These are phyloP conservation scores for Danionella cerebrum DNA, from an alignment of 2,113 vertebrate species.

Conservation along the genomic window DNA sequence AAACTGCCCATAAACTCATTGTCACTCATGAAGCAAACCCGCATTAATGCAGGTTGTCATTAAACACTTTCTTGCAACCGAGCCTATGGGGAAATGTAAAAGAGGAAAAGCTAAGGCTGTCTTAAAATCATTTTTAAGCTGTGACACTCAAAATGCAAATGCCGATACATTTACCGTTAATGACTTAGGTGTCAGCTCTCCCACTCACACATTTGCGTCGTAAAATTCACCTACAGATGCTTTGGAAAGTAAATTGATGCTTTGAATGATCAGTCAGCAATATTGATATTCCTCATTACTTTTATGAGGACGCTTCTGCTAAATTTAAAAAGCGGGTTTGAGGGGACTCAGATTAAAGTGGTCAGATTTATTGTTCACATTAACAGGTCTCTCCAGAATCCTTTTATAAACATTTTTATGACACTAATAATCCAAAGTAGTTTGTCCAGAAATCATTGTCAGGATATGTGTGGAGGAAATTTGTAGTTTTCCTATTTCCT, in stretches of 20 bases:
- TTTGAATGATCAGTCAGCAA: conserved; percentile 45
- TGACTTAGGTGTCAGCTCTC: conserved; percentile 31
- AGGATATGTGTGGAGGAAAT: no score
- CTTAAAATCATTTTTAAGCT: conserved; percentile 35
- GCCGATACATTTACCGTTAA: conserved; percentile 40
- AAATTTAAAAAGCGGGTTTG: conserved; percentile 24
- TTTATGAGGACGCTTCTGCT: conserved; percentile 39
- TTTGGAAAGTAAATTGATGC: conserved; percentile 39
- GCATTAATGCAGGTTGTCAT: conserved; percentile 8
- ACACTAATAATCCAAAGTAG: no score
- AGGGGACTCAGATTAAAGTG: conserved; percentile 49
- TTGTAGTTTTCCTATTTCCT: no score
- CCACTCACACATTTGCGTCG: conserved; percentile 37
- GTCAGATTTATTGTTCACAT: conserved; percentile 44
- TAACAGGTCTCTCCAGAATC: conserved; percentile 34
- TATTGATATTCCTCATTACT: conserved; percentile 40
- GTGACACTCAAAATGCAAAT: conserved; percentile 41
- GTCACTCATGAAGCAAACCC: conserved; percentile 7
- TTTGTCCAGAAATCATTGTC: no score
- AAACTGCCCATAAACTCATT: neutral
- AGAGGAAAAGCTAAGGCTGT: conserved; percentile 18
- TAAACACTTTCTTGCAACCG: neutral
- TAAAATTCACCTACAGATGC: conserved; percentile 41
- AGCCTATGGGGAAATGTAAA: neutral
- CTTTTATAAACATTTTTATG: conserved; percentile 6